Conservation (phyloP, 2,113 vertebrate species). For the Eulacestoma nigropectus region DNA sequence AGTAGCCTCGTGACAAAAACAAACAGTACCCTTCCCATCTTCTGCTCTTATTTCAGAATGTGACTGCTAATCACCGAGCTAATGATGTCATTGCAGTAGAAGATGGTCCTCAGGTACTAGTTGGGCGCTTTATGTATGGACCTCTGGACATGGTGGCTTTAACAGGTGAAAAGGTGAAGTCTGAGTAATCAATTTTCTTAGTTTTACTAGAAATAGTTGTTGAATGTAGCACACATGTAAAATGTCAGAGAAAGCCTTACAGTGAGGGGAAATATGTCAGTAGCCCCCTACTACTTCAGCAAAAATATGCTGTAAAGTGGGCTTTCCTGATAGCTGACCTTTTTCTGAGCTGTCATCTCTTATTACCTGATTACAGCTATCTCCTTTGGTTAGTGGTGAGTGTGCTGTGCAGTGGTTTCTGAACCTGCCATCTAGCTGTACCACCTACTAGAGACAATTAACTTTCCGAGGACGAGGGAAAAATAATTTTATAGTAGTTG, state of each 20-base stretch:
- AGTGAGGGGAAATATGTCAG: not conserved
- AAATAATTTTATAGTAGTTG: not conserved
- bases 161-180: conserved; percentile 92
- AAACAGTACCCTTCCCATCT: not conserved
- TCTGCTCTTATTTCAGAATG: conserved; percentile 77
- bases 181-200: not conserved
- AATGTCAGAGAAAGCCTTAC: not conserved
- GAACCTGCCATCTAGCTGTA: not conserved
- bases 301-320: not conserved
- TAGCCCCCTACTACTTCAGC: not conserved
- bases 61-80: conserved; percentile 93
- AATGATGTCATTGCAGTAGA: conserved; percentile 91
- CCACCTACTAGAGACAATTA: not conserved
- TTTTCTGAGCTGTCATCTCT: not conserved
- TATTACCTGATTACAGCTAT: not conserved
- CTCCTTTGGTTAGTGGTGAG: not conserved
- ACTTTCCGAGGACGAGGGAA: not conserved
- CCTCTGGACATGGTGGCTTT: conserved; percentile 97
- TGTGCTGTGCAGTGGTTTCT: not conserved
- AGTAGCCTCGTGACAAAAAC: not conserved
- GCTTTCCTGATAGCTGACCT: not conserved
- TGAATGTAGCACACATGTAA: not conserved
- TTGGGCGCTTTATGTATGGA: conserved; percentile 98
- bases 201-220: not conserved
- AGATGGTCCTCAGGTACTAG: conserved; percentile 86